A percentile compares a stretch with the other conserved stretches of the same genome.
Conservation (phyloP, 2,113 vertebrate species). For the Haemorhous mexicanus region DNA sequence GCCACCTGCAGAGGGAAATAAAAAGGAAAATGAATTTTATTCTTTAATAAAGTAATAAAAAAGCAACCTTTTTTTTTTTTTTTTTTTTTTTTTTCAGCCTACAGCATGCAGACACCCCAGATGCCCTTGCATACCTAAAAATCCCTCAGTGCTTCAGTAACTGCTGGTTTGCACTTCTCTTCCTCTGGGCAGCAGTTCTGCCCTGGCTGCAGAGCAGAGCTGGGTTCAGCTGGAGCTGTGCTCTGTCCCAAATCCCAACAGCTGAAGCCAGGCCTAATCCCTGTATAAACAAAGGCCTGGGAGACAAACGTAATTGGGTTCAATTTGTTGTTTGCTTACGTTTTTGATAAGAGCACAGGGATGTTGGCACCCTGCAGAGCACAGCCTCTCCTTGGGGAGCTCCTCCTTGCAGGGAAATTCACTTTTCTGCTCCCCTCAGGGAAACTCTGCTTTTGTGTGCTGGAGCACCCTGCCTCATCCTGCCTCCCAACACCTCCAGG, state of each 20-base stretch:
- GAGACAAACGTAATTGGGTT: background rate
- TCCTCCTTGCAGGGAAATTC: background rate
- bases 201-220: background rate
- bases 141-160: background rate
- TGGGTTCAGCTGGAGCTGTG: background rate
- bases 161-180: background rate
- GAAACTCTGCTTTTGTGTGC: background rate
- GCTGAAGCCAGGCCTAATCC: background rate
- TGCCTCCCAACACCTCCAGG: background rate
- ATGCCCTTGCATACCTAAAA: background rate
- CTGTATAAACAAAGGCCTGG: background rate
- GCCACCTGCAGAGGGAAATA: background rate
- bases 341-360: background rate
- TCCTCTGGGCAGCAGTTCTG: background rate
- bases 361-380: background rate
- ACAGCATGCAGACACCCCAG: background rate
- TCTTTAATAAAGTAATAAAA: background rate
- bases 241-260: background rate
- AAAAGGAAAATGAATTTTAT: background rate
- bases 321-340: background rate
- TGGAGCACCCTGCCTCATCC: background rate
- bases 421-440: background rate
- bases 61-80: rapidly evolving
- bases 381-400: background rate
- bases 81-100: background rate